A percentile compares a stretch with the other conserved stretches of the same genome.
Evolutionary conservation across 2,797 vertebrate species (phyloP).

Genomic region (Nasua narica): DNA sequence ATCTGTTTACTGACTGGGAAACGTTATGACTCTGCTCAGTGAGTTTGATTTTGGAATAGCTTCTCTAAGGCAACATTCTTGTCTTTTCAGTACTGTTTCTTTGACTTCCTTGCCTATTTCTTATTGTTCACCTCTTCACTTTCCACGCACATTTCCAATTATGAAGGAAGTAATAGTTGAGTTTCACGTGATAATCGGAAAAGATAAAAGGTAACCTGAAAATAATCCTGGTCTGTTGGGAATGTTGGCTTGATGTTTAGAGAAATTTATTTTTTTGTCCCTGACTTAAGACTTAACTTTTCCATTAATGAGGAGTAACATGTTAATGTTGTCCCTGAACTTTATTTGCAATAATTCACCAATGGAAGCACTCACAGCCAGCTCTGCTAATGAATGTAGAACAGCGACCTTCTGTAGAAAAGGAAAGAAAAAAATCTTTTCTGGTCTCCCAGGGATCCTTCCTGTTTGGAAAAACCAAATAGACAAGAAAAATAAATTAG

Average conservation of each 20-base stretch:
- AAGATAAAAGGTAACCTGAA: neutral
- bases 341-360: slow-evolving; percentile 14
- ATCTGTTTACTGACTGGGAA: neutral
- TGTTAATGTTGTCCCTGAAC: neutral
- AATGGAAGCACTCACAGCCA: neutral
- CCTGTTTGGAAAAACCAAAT: slow-evolving; percentile 36
- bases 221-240: neutral
- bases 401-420: slow-evolving; percentile 38
- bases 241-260: neutral
- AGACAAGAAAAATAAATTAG: slow-evolving; percentile 60
- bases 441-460: slow-evolving; percentile 47
- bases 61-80: neutral
- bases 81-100: neutral
- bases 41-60: neutral
- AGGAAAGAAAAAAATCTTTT: slow-evolving; percentile 34
- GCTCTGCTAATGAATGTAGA: neutral
- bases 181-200: neutral
- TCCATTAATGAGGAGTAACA: neutral
- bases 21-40: neutral
- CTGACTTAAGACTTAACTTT: neutral
- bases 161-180: neutral
- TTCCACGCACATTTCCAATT: neutral
- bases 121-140: neutral
- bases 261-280: slow-evolving; percentile 39
- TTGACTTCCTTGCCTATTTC: neutral